Conservation (phyloP, 2,888 invertebrate species). For the Megastigmus dorsalis region DNA sequence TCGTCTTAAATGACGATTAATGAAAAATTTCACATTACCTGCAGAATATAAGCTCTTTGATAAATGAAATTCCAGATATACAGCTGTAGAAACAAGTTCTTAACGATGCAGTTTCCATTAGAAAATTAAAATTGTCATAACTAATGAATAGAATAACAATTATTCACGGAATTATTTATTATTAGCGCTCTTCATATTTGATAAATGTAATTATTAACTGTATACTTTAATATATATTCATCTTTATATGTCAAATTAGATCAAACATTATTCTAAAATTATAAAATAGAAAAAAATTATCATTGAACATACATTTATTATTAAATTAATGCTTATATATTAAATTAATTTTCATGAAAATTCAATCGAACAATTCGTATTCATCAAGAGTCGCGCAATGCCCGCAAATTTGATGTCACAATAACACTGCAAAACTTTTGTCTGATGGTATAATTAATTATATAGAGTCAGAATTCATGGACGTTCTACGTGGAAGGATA, state of each 20-base stretch:
- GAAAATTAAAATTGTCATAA: background rate
- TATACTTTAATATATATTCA: too few species aligned
- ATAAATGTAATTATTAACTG: too few species aligned
- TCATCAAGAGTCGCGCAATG: background rate
- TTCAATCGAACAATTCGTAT: background rate
- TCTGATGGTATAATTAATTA: background rate
- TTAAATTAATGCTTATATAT: too few species aligned
- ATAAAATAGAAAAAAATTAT: too few species aligned
- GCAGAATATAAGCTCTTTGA: background rate
- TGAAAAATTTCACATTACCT: background rate
- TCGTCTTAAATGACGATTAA: background rate
- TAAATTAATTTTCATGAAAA: background rate
- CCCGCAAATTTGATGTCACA: background rate
- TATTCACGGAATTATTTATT: too few species aligned
- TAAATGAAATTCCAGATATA: background rate
- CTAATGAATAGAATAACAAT: background rate
- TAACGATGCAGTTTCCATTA: background rate
- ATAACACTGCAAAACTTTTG: conserved; percentile 6
- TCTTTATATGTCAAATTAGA: too few species aligned
- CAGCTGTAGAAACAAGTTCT: background rate
- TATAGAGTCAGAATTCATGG: background rate
- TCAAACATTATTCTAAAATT: too few species aligned
- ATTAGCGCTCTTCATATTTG: too few species aligned
- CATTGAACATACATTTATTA: too few species aligned
- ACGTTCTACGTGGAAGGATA: background rate